Percentiles rank a stretch among this genome's conserved stretches.
phyloP scores from a whole-genome alignment of 2,888 invertebrate genomes.

The Pollenia angustigena region DNA sequence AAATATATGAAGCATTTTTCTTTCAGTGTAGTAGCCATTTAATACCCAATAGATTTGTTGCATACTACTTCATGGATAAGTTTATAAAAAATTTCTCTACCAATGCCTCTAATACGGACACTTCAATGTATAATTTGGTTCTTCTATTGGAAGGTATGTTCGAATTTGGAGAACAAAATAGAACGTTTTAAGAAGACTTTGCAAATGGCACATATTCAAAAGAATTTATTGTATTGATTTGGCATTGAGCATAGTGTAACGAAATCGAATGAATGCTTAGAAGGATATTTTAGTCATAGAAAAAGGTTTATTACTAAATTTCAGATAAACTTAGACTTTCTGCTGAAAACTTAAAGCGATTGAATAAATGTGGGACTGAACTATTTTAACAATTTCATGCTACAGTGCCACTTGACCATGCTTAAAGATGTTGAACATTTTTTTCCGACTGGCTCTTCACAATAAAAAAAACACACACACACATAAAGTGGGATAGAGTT shows the following conservation, averaged over 20 bases:
- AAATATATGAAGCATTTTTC: too few relatives aligned
- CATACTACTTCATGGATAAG: neutral
- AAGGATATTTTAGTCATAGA: too few relatives aligned
- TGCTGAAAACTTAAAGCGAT: too few relatives aligned
- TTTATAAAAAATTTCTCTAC: constrained; percentile 4
- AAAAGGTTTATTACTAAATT: too few relatives aligned
- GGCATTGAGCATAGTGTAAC: neutral
- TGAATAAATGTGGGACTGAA: too few relatives aligned
- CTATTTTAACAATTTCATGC: neutral
- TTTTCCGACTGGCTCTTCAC: neutral
- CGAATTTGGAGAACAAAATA: constrained; percentile 12
- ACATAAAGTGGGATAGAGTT: neutral
- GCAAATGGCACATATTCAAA: constrained; percentile 31
- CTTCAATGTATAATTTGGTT: constrained; percentile 29
- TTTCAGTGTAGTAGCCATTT: constrained; percentile 37
- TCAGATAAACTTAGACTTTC: too few relatives aligned
- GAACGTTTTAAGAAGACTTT: neutral
- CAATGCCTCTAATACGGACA: constrained; percentile 42
- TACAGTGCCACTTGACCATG: constrained; percentile 29
- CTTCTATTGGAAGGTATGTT: constrained; percentile 16
- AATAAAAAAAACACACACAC: neutral
- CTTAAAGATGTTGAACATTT: neutral
- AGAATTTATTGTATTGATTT: constrained; percentile 55
- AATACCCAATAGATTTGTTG: constrained; percentile 62
- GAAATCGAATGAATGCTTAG: neutral